phyloP scores from a whole-genome alignment of 2,797 vertebrate genomes.

The Miichthys miiuy region DNA sequence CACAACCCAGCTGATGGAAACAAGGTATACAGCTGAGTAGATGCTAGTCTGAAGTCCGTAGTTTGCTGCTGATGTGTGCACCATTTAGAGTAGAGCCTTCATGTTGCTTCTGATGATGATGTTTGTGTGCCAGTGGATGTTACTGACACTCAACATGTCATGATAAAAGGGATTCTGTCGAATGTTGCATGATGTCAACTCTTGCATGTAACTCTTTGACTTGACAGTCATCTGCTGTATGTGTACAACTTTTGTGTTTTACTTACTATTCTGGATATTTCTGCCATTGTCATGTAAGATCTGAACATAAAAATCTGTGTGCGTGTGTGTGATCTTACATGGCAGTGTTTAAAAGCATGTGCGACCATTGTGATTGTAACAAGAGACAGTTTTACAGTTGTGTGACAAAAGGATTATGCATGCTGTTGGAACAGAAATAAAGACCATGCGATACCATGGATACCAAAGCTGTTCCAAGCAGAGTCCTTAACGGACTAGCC shows the following conservation, averaged over 20 bases:
- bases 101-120: conserved; percentile 47
- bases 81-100: conserved; percentile 30
- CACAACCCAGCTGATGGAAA: conserved; percentile 99
- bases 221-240: not conserved
- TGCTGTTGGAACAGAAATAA: conserved; percentile 34
- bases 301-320: not conserved
- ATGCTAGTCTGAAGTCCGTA: conserved; percentile 42
- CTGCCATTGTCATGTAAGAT: not conserved
- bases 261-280: not conserved
- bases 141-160: not conserved
- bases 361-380: not conserved
- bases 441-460: conserved; percentile 9
- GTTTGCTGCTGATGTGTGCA: conserved; percentile 35
- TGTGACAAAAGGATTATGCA: conserved; percentile 47
- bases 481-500: conserved; percentile 21
- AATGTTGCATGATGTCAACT: conserved; percentile 33
- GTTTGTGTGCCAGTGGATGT: conserved; percentile 35
- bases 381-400: not conserved
- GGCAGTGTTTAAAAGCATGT: conserved; percentile 15
- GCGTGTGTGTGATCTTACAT: not conserved
- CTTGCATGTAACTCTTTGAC: conserved; percentile 49
- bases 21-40: conserved; percentile 90
- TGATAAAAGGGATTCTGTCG: conserved; percentile 1
- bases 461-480: conserved; percentile 26
- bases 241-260: not conserved